Evolutionary conservation across 2,797 vertebrate genomes (phyloP).

Genomic region (Sparus aurata): DNA sequence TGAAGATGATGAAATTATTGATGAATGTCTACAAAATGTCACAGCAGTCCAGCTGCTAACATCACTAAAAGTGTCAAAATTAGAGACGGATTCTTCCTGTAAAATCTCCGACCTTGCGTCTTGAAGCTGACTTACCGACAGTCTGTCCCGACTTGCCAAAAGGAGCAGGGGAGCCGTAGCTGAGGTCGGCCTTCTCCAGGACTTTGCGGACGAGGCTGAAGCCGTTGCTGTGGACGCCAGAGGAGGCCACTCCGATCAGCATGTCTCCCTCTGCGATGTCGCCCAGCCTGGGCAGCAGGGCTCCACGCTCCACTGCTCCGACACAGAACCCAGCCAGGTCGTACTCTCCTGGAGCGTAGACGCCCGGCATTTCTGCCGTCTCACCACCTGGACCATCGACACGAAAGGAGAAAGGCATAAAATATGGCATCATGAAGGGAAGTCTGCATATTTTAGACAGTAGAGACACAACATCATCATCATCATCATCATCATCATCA

Average conservation of each 20-base stretch:
- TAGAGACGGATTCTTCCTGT: too few relatives aligned
- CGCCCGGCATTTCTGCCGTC: conserved; percentile 96
- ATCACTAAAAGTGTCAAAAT: too few relatives aligned
- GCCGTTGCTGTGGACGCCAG: conserved; percentile 97
- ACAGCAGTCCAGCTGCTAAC: too few relatives aligned
- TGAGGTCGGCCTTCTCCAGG: conserved; percentile 84
- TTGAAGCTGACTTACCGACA: conserved; percentile 84
- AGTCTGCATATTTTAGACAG: background rate
- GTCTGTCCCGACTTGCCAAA: conserved; percentile 83
- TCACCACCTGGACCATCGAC: conserved; percentile 89
- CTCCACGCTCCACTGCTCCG: conserved; percentile 90
- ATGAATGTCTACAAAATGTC: too few relatives aligned
- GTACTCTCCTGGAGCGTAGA: conserved; percentile 92
- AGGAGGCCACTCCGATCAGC: conserved; percentile 93
- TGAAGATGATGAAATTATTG: too few relatives aligned
- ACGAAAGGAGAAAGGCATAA: background rate
- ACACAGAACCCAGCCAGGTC: conserved; percentile 97
- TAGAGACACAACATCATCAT: too few relatives aligned
- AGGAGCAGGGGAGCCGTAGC: conserved; percentile 87
- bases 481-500: too few relatives aligned
- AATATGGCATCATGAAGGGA: too few relatives aligned
- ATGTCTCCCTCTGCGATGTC: conserved; percentile 89
- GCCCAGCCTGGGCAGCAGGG: conserved; percentile 89
- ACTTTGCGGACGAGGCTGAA: conserved; percentile 96
- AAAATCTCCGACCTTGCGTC: background rate